phyloP scores from a whole-genome alignment of 2,888 invertebrate genomes.

The Eupithecia dodoneata region DNA sequence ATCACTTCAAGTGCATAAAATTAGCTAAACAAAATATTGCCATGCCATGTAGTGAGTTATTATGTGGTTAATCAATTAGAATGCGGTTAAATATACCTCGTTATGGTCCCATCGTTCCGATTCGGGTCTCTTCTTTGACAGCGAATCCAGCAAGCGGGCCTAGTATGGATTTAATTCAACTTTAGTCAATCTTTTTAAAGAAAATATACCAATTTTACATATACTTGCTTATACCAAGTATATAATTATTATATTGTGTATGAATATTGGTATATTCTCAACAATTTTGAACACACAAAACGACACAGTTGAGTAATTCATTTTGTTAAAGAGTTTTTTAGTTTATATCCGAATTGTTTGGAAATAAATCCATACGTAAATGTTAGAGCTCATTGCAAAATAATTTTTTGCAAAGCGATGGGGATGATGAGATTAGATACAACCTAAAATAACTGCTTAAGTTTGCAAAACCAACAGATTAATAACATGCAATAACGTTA shows the following conservation, averaged over 20 bases:
- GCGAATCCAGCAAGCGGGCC: conserved; percentile 38
- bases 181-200: conserved; percentile 21
- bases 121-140: conserved; percentile 38
- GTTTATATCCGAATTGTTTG: conserved; percentile 11
- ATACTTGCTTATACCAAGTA: neutral
- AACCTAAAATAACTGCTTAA: conserved; percentile 11
- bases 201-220: conserved; percentile 5
- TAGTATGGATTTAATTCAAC: conserved; percentile 34
- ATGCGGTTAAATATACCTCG: conserved; percentile 30
- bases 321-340: neutral
- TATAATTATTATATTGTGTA: neutral
- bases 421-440: conserved; percentile 12
- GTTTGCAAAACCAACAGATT: neutral
- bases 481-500: conserved; percentile 1
- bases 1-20: neutral
- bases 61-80: conserved; percentile 15
- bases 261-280: conserved; percentile 5
- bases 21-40: neutral
- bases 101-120: conserved; percentile 38
- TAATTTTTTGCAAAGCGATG: conserved; percentile 19
- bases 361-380: conserved; percentile 37
- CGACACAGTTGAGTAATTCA: neutral
- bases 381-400: conserved; percentile 28
- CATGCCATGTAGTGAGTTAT: conserved; percentile 12
- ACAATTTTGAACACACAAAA: conserved; percentile 14